Evolutionary conservation across 2,888 invertebrate species (phyloP).

Genomic region (Ormyrus rosae): DNA sequence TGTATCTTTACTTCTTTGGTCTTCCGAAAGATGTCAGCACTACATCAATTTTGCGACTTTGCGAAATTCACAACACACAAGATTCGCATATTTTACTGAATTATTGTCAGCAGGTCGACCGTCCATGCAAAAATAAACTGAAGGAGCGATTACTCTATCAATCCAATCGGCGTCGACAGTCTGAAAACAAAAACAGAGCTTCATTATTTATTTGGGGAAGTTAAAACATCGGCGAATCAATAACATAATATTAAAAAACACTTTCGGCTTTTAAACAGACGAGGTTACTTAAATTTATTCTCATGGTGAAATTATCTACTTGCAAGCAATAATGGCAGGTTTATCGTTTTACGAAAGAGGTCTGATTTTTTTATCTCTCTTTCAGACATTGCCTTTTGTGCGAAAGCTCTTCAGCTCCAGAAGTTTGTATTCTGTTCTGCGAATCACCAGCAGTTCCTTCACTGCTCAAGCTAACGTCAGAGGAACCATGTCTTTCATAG

Average conservation of each 20-base stretch:
- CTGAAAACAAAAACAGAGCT: too few species aligned
- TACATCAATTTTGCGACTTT: too few species aligned
- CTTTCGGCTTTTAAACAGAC: conserved; percentile 23
- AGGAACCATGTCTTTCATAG: conserved; percentile 41
- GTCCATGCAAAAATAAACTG: not conserved
- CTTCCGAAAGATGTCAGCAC: too few species aligned
- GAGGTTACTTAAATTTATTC: conserved; percentile 46
- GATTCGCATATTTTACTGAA: too few species aligned
- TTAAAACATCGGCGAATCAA: not conserved
- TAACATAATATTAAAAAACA: conserved; percentile 12
- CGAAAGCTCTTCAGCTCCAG: not conserved
- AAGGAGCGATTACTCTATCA: conserved; percentile 17
- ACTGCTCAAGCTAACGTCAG: not conserved
- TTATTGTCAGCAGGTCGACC: too few species aligned
- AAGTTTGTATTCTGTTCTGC: not conserved
- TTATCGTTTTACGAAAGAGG: not conserved
- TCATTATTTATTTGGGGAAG: too few species aligned
- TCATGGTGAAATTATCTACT: conserved; percentile 38
- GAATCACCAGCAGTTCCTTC: not conserved
- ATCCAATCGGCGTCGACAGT: not conserved
- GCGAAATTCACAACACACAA: too few species aligned
- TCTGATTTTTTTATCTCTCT: not conserved
- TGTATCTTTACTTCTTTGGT: too few species aligned
- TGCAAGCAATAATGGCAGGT: conserved; percentile 36
- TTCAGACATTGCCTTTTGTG: conserved; percentile 1